Evolutionary conservation across 2,113 vertebrate genomes (phyloP).

Genomic region (Lagopus leucura): DNA sequence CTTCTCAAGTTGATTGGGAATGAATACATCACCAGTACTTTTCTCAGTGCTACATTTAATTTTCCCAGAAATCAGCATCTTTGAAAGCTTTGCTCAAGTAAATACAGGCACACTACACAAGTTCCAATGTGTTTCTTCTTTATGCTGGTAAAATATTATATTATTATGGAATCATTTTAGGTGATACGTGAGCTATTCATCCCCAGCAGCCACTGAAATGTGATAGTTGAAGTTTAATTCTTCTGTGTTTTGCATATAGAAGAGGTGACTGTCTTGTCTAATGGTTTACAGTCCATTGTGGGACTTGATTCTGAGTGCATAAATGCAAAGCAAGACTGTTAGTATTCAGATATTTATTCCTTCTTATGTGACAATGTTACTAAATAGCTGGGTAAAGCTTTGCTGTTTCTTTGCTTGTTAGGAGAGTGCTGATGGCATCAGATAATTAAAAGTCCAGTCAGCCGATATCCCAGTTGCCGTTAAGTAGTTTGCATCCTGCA

Average conservation of each 20-base stretch:
- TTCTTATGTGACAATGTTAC: neutral
- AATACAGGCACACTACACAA: neutral
- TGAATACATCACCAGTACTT: neutral
- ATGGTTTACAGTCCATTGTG: fast-evolving
- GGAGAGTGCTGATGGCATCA: neutral
- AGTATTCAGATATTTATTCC: neutral
- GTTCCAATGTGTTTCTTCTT: neutral
- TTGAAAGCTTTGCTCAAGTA: neutral
- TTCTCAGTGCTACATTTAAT: neutral
- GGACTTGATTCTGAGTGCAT: neutral
- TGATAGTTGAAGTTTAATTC: neutral
- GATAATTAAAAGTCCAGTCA: slow-evolving; percentile 14
- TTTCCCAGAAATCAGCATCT: neutral
- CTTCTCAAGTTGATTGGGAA: neutral
- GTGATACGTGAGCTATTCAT: neutral
- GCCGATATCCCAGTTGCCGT: neutral
- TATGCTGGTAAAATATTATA: neutral
- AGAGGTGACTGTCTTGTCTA: neutral
- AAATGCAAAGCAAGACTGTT: neutral
- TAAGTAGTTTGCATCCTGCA: neutral
- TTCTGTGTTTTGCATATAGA: neutral
- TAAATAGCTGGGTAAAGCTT: neutral
- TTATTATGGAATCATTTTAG: neutral
- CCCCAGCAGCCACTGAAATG: neutral
- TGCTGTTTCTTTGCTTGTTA: slow-evolving; percentile 33